phyloP scores from a whole-genome alignment of 1,140 invertebrate species.

The Magallana ariakensis region DNA sequence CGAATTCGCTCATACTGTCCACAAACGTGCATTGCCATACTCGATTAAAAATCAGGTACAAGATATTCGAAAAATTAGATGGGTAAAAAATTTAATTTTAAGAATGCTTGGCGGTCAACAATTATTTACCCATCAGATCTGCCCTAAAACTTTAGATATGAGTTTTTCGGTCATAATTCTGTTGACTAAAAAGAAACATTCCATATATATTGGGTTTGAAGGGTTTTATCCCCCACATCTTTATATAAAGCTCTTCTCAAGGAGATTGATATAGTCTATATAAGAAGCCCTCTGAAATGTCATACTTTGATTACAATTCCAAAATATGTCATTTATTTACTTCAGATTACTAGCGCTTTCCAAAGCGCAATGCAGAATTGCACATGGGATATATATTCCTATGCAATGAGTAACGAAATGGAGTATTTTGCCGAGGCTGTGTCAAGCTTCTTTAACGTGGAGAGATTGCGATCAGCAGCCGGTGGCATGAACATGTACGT shows the following conservation, averaged over 20 bases:
- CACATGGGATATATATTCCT: conserved; percentile 57
- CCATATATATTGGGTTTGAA: too few relatives aligned
- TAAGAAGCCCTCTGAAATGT: too few relatives aligned
- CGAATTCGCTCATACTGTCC: conserved; percentile 70
- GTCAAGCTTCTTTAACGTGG: conserved; percentile 56
- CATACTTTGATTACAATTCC: background rate
- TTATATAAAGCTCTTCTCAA: too few relatives aligned
- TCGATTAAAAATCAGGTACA: conserved; percentile 54
- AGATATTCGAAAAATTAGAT: background rate
- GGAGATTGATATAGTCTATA: background rate
- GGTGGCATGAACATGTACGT: conserved; percentile 59
- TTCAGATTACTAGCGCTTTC: conserved; percentile 56
- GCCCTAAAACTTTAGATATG: too few relatives aligned
- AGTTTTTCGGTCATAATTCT: too few relatives aligned
- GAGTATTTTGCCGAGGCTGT: conserved; percentile 66
- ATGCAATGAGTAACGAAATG: conserved; percentile 61
- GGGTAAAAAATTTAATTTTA: too few relatives aligned
- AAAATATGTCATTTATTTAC: background rate
- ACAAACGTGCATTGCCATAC: conserved; percentile 55
- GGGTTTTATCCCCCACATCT: too few relatives aligned
- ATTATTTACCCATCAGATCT: too few relatives aligned
- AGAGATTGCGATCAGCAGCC: conserved; percentile 40
- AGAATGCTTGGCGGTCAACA: too few relatives aligned
- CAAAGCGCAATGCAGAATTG: conserved; percentile 51
- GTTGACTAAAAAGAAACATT: too few relatives aligned